Evolutionary conservation across 2,113 vertebrate genomes (phyloP).

Genomic region (Tympanuchus pallidicinctus): DNA sequence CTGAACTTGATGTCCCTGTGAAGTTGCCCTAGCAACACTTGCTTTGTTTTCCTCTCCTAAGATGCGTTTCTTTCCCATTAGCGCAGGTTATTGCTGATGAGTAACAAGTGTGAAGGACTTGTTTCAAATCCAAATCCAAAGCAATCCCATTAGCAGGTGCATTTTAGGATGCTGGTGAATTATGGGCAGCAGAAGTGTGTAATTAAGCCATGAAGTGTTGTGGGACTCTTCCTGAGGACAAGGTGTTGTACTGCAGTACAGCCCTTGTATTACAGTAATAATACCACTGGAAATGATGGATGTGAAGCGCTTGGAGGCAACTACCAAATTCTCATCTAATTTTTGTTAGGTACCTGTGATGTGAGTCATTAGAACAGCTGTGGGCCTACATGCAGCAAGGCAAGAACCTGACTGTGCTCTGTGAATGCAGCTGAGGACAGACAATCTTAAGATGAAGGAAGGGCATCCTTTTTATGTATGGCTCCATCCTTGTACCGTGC

Average conservation of each 20-base stretch:
- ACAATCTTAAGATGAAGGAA: neutral
- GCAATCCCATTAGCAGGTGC: neutral
- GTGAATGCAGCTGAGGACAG: neutral
- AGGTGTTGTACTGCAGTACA: neutral
- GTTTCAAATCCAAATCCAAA: neutral
- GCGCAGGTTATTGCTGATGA: neutral
- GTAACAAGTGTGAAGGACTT: neutral
- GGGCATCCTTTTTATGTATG: neutral
- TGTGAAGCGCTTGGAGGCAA: neutral
- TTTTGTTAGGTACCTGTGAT: neutral
- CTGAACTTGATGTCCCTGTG: neutral
- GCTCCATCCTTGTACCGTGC: neutral
- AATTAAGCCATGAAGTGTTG: neutral
- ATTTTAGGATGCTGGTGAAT: constrained; percentile 1
- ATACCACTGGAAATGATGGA: neutral
- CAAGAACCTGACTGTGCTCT: neutral
- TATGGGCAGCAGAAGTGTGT: neutral
- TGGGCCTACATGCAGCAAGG: neutral
- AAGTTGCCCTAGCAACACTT: neutral
- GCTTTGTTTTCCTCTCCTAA: neutral
- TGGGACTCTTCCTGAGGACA: neutral
- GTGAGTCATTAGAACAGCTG: neutral
- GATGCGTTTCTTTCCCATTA: neutral
- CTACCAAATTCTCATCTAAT: neutral
- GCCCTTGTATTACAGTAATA: neutral